Evolutionary conservation across 1,140 invertebrate genomes (phyloP).

Genomic region (Neotoxoptera formosana): DNA sequence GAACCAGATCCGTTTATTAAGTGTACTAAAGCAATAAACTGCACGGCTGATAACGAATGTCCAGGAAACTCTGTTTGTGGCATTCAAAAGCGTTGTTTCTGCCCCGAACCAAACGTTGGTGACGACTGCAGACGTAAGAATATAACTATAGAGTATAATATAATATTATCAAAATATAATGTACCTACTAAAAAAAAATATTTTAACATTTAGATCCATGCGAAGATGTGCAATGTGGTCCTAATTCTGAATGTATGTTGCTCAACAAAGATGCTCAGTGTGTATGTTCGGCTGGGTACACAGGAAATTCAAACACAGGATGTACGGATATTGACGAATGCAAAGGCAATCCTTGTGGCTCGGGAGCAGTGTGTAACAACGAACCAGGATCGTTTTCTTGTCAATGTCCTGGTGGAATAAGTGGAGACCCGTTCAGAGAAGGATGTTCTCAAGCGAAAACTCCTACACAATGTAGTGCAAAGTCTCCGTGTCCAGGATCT

Average conservation of each 20-base stretch:
- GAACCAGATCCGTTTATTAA: constrained; percentile 81
- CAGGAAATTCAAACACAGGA: constrained; percentile 71
- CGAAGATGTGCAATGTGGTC: constrained; percentile 82
- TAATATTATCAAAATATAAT: too few species aligned
- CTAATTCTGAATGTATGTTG: constrained; percentile 88
- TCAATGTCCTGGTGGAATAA: constrained; percentile 79
- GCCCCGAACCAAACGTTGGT: constrained; percentile 88
- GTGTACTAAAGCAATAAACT: constrained; percentile 82
- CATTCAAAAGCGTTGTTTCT: constrained; percentile 77
- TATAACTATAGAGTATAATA: not conserved
- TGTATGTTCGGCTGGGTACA: constrained; percentile 80
- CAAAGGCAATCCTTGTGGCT: constrained; percentile 75
- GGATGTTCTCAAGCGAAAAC: constrained; percentile 70
- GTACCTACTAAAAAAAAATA: not conserved
- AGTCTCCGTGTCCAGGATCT: constrained; percentile 79
- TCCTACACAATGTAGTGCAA: constrained; percentile 73
- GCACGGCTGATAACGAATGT: constrained; percentile 78
- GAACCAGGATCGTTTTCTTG: constrained; percentile 85
- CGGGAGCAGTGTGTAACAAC: constrained; percentile 86
- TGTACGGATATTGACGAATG: constrained; percentile 91
- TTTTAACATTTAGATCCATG: constrained; percentile 78
- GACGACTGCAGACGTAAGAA: constrained; percentile 89
- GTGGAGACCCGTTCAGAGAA: constrained; percentile 74
- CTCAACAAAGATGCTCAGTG: constrained; percentile 84
- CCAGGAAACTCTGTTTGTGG: constrained; percentile 90